phyloP scores from a whole-genome alignment of 2,888 invertebrate species.

The Chrysotoxum bicinctum region DNA sequence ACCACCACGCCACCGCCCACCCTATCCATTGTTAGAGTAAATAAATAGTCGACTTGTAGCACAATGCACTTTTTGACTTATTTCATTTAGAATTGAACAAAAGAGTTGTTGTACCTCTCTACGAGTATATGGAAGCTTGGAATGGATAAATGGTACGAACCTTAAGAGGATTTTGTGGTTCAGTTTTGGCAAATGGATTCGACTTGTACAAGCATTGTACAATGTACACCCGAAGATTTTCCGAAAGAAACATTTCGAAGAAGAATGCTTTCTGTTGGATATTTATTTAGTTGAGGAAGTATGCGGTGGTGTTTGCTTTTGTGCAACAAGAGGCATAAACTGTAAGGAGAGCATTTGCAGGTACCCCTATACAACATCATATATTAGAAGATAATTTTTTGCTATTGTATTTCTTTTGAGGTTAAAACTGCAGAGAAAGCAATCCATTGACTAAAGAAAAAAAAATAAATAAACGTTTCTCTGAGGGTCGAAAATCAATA shows the following conservation, averaged over 20 bases:
- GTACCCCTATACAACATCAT: background rate
- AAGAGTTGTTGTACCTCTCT: background rate
- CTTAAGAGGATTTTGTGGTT: conserved; percentile 8
- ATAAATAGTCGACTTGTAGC: conserved; percentile 15
- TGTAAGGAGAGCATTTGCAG: background rate
- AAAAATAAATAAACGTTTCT: background rate
- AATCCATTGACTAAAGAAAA: background rate
- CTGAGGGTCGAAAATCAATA: background rate
- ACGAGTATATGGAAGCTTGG: background rate
- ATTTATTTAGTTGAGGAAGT: background rate
- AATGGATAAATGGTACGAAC: background rate
- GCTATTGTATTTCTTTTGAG: background rate
- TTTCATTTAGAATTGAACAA: conserved; percentile 6
- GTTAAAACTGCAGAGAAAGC: background rate
- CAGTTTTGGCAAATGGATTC: conserved; percentile 3
- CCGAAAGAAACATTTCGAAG: background rate
- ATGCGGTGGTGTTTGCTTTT: background rate
- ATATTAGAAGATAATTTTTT: background rate
- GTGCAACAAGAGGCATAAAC: background rate
- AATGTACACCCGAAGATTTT: background rate
- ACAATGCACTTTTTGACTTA: conserved; percentile 23
- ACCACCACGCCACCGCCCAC: background rate
- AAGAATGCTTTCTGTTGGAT: background rate
- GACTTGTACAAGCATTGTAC: background rate
- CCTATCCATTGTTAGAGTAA: conserved; percentile 2